These are phyloP conservation scores for Ommatoiulus sabulosus DNA, from an alignment of 2,888 invertebrate genomes.

Conservation along the genomic window DNA sequence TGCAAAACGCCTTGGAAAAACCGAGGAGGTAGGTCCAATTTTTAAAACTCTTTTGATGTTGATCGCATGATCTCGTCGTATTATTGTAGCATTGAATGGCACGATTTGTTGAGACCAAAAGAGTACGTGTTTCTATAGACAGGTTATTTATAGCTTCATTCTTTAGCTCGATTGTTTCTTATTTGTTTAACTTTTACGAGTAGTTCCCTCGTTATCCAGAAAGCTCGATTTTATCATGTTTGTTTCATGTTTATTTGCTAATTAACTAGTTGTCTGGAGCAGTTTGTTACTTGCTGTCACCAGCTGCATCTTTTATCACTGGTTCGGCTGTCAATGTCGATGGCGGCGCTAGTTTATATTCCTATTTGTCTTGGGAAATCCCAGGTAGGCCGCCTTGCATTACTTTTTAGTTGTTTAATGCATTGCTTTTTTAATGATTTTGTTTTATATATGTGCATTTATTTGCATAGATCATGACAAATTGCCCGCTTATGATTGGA, in stretches of 20 bases:
- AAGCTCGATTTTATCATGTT: not conserved
- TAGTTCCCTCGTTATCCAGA: not conserved
- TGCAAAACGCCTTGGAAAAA: slow-evolving; percentile 67
- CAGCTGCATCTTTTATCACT: slow-evolving; percentile 69
- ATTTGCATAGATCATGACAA: slow-evolving; percentile 54
- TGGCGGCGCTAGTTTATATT: slow-evolving; percentile 68
- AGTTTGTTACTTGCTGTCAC: slow-evolving; percentile 70
- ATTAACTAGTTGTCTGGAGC: slow-evolving; percentile 66
- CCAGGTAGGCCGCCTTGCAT: not conserved
- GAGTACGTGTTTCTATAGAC: not conserved
- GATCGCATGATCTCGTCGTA: too few relatives aligned
- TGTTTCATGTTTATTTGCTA: not conserved
- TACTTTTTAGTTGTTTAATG: not conserved
- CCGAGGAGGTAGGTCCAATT: slow-evolving; percentile 67
- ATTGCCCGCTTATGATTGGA: slow-evolving; percentile 55
- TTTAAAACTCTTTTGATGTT: not conserved
- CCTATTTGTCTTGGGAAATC: slow-evolving; percentile 57
- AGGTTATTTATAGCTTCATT: not conserved
- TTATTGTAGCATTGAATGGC: too few relatives aligned
- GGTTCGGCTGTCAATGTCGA: slow-evolving; percentile 70
- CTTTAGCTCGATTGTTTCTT: not conserved
- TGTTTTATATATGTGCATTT: not conserved
- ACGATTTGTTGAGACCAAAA: not conserved
- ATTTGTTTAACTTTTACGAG: not conserved
- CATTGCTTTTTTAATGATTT: slow-evolving; percentile 13